A percentile compares a stretch with the other conserved stretches of the same genome.
These are phyloP conservation scores for Gavialis gangeticus DNA, from an alignment of 2,113 vertebrate genomes.

Conservation along the genomic window DNA sequence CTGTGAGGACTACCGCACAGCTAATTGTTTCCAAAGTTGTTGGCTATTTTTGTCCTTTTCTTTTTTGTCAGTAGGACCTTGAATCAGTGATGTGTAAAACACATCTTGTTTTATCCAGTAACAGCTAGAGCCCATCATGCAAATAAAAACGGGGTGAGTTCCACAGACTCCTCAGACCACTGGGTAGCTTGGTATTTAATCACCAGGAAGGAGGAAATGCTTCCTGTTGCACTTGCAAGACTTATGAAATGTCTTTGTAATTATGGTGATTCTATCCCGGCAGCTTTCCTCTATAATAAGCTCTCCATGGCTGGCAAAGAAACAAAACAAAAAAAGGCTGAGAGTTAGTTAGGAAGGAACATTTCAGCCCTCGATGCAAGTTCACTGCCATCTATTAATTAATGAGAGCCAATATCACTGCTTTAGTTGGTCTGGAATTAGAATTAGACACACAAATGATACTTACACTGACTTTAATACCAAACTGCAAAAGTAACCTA, in stretches of 20 bases:
- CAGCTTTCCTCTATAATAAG: neutral
- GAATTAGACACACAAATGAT: conserved; percentile 24
- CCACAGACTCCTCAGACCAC: fast-evolving
- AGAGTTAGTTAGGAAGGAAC: conserved; percentile 15
- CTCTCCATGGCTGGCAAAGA: neutral
- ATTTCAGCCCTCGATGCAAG: neutral
- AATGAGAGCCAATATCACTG: conserved; percentile 23
- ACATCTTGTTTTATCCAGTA: neutral
- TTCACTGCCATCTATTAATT: conserved; percentile 49
- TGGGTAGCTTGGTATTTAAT: neutral
- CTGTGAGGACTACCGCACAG: neutral
- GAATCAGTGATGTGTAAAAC: neutral
- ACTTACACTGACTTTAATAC: neutral
- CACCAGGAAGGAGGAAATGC: neutral
- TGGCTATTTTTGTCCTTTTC: neutral
- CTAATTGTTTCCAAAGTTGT: neutral
- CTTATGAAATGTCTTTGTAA: conserved; percentile 55
- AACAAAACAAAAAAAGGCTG: conserved; percentile 27
- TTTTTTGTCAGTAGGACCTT: neutral
- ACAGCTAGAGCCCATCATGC: neutral
- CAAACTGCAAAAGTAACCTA: conserved; percentile 37
- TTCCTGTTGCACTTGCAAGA: neutral
- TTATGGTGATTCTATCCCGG: conserved; percentile 17
- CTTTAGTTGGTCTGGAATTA: neutral
- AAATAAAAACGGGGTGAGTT: neutral